Percentiles rank a stretch among this genome's conserved stretches.
Evolutionary conservation across 2,888 invertebrate species (phyloP).

Genomic region (Papilio elwesi): DNA sequence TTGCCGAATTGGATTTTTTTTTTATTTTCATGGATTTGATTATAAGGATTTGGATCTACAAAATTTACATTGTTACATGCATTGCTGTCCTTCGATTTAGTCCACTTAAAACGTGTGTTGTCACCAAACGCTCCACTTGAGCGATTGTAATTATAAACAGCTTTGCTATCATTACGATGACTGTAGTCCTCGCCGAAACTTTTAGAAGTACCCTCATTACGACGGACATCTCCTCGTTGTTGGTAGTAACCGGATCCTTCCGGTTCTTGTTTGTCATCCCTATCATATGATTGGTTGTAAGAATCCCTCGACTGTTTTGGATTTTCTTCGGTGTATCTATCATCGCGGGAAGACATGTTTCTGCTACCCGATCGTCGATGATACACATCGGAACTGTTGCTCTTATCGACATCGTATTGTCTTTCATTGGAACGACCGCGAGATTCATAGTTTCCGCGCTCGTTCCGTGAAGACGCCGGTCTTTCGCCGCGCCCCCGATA

Average conservation of each 20-base stretch:
- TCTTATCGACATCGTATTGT: neutral
- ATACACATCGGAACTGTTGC: slow-evolving; percentile 17
- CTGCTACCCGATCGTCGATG: neutral
- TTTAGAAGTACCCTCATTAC: neutral
- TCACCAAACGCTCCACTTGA: neutral
- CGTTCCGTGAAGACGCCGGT: slow-evolving; percentile 13
- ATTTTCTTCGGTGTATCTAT: neutral
- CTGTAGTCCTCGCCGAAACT: neutral
- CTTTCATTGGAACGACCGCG: slow-evolving; percentile 24
- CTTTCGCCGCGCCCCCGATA: neutral
- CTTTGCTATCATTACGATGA: slow-evolving; percentile 1
- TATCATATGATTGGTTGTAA: neutral
- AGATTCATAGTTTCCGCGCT: slow-evolving; percentile 13
- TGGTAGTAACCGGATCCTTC: neutral
- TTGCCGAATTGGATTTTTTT: neutral
- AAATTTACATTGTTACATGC: neutral
- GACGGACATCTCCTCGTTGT: neutral
- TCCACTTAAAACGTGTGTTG: neutral
- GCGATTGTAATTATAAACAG: neutral
- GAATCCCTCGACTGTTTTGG: neutral
- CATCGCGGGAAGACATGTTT: neutral
- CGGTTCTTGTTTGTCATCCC: neutral
- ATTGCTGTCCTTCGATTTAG: neutral
- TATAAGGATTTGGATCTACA: neutral
- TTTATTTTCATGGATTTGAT: no score